These are phyloP conservation scores for Chromoteleia sp. DNA, from an alignment of 2,888 invertebrate genomes.

Conservation along the genomic window DNA sequence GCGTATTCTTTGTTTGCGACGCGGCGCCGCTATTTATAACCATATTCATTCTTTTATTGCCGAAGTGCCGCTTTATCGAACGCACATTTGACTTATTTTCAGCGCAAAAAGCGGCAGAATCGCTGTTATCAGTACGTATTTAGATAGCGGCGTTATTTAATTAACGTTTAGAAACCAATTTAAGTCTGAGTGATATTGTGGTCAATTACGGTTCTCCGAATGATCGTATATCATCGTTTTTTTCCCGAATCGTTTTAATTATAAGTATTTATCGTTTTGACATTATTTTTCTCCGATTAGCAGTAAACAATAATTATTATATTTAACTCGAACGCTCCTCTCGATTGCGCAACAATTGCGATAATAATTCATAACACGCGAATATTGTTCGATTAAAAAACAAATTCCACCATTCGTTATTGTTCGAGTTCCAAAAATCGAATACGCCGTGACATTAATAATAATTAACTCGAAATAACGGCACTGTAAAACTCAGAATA, in stretches of 20 bases:
- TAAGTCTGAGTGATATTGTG: conserved; percentile 32
- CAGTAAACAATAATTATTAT: conserved; percentile 29
- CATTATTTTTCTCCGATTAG: conserved; percentile 17
- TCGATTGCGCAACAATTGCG: conserved; percentile 13
- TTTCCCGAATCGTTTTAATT: conserved; percentile 13
- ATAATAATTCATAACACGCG: conserved; percentile 1
- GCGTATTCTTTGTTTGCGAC: conserved; percentile 59
- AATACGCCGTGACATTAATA: conserved; percentile 45
- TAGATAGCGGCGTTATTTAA: conserved; percentile 64
- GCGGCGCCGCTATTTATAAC: conserved; percentile 47
- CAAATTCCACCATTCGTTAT: conserved; percentile 15
- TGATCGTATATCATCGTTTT: conserved; percentile 17
- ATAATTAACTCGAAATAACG: conserved; percentile 54
- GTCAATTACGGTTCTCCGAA: conserved; percentile 30
- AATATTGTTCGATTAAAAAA: conserved; percentile 15
- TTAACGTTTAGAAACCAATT: conserved; percentile 52
- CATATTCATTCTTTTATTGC: conserved; percentile 35
- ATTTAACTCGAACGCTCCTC: not conserved
- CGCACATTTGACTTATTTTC: conserved; percentile 61
- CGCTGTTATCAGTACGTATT: conserved; percentile 51
- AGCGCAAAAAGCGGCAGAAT: conserved; percentile 40
- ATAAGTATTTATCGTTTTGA: conserved; percentile 16
- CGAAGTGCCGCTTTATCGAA: conserved; percentile 46
- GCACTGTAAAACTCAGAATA: conserved; percentile 24
- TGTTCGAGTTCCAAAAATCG: conserved; percentile 38